These are phyloP conservation scores for Craseonycteris thonglongyai DNA, from an alignment of 2,113 vertebrate species.

Conservation along the genomic window DNA sequence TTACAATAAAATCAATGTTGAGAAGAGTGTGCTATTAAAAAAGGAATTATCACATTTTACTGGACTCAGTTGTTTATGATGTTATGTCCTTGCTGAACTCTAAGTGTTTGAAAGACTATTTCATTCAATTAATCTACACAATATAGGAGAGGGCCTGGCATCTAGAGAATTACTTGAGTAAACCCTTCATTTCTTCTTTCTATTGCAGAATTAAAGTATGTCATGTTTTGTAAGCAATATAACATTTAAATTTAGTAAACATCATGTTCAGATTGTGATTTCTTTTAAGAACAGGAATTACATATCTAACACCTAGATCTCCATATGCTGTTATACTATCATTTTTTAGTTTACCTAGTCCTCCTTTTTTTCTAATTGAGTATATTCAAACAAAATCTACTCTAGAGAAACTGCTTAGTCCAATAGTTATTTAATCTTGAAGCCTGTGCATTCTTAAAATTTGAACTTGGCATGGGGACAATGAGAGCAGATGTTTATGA, in stretches of 20 bases:
- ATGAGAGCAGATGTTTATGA: background rate
- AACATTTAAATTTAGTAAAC: background rate
- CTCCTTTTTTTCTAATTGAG: background rate
- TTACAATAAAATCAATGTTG: background rate
- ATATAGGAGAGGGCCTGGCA: rapidly evolving
- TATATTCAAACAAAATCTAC: background rate
- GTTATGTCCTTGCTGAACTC: rapidly evolving
- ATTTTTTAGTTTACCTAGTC: rapidly evolving
- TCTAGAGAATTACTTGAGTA: background rate
- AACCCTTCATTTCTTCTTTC: background rate
- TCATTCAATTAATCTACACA: background rate
- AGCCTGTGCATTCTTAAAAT: background rate
- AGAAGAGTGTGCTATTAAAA: background rate
- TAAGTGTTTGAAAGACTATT: background rate
- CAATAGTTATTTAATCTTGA: background rate
- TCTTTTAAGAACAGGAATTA: background rate
- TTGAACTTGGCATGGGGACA: background rate
- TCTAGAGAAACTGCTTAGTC: background rate
- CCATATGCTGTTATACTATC: background rate
- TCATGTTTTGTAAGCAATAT: background rate
- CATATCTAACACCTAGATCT: background rate
- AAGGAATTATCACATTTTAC: background rate
- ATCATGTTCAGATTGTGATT: background rate
- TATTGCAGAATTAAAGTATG: background rate
- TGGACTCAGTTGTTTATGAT: background rate